These are phyloP conservation scores for Clarias platycephalus DNA, from an alignment of 2,797 vertebrate species.

Conservation along the genomic window DNA sequence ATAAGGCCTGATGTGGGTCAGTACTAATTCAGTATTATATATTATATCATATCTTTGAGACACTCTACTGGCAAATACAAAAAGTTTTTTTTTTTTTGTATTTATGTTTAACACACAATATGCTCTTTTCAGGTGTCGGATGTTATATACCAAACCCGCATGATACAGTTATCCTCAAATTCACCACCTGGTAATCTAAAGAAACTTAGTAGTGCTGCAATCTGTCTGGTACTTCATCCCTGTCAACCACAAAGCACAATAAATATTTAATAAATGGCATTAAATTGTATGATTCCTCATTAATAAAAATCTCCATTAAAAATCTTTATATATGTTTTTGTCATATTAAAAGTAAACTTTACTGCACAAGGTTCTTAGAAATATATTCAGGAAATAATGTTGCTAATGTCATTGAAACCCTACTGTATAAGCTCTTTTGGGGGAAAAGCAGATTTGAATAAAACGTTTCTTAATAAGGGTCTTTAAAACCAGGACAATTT, in stretches of 20 bases:
- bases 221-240: not conserved
- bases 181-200: conserved; percentile 55
- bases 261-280: not conserved
- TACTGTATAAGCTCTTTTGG: not conserved
- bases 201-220: not conserved
- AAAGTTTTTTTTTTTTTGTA: not conserved
- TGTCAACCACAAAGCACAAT: not conserved
- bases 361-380: not conserved
- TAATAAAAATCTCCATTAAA: not conserved
- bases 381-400: not conserved
- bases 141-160: conserved; percentile 63
- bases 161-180: conserved; percentile 67
- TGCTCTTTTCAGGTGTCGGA: conserved; percentile 60
- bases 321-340: not conserved
- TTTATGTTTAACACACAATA: not conserved
- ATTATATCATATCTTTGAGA: not conserved
- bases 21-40: conserved; percentile 12
- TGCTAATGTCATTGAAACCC: not conserved
- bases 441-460: too few species aligned
- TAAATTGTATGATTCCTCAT: not conserved
- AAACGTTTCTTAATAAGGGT: not conserved
- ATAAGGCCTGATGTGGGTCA: conserved; percentile 42
- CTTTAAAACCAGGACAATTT: not conserved
- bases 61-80: not conserved
- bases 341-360: not conserved